Percentiles rank a stretch among this genome's conserved stretches.
phyloP scores from a whole-genome alignment of 1,140 invertebrate species.

The Eriosoma lanigerum region DNA sequence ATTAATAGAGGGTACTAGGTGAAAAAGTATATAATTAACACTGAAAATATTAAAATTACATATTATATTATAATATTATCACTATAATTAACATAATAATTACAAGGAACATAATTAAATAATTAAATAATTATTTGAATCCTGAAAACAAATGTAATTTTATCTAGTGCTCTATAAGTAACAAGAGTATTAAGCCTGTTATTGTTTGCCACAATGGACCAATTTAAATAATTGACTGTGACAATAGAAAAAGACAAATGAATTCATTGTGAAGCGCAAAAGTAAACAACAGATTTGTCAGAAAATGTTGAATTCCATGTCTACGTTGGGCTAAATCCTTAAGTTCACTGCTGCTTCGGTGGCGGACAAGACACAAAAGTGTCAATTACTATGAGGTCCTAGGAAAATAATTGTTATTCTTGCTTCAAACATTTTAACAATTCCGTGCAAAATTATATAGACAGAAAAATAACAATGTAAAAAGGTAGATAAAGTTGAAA shows the following conservation, averaged over 20 bases:
- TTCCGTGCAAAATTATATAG: no score
- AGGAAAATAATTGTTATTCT: constrained; percentile 17
- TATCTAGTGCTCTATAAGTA: not conserved
- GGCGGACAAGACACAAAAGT: constrained; percentile 13
- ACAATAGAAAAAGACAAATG: constrained; percentile 15
- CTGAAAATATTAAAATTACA: no score
- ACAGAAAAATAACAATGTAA: not conserved
- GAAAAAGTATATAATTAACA: no score
- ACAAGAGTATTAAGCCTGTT: not conserved
- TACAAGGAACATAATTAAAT: no score
- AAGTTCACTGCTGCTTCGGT: not conserved
- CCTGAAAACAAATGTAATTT: not conserved
- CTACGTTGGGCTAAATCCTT: not conserved
- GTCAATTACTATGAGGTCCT: constrained; percentile 10
- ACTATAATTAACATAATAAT: no score
- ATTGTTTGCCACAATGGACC: constrained; percentile 5
- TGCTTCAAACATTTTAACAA: no score
- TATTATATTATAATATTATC: no score
- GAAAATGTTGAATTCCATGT: not conserved
- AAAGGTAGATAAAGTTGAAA: not conserved
- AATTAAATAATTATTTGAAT: no score
- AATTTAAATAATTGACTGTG: not conserved
- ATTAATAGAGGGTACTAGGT: no score
- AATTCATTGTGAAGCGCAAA: constrained; percentile 7
- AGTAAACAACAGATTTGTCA: constrained; percentile 5